Percentiles rank a stretch among this genome's conserved stretches.
Evolutionary conservation across 2,113 vertebrate genomes (phyloP).

Genomic region (Rhinichthys klamathensis): DNA sequence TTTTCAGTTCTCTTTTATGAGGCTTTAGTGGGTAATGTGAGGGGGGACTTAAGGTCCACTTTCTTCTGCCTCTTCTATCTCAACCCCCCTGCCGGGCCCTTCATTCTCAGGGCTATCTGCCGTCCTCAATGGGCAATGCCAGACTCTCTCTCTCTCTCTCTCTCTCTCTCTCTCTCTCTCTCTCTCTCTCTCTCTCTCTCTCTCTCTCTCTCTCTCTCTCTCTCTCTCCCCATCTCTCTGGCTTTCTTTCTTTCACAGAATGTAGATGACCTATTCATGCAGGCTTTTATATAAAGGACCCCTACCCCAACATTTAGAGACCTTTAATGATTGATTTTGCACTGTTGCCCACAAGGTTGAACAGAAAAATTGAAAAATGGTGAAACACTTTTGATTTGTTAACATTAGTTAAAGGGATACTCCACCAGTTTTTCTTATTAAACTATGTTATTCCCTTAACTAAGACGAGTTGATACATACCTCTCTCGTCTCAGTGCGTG

Average conservation of each 20-base stretch:
- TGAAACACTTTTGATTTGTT: neutral
- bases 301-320: constrained; percentile 8
- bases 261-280: constrained; percentile 23
- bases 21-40: neutral
- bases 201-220: constrained; percentile 20
- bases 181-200: neutral
- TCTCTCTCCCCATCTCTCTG: constrained; percentile 27
- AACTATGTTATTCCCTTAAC: too few relatives aligned
- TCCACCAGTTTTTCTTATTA: too few relatives aligned
- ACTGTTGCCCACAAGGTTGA: neutral
- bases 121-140: neutral
- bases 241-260: neutral
- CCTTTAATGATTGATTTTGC: neutral
- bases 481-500: too few relatives aligned
- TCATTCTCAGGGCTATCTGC: neutral
- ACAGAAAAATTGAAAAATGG: neutral
- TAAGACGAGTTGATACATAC: too few relatives aligned
- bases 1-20: neutral
- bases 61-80: neutral
- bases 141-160: neutral
- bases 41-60: neutral
- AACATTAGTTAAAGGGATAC: too few relatives aligned
- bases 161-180: constrained; percentile 15
- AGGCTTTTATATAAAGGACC: constrained; percentile 24
- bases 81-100: neutral